Evolutionary conservation across 2,797 vertebrate species (phyloP).

Genomic region (Neoniphon sammara): DNA sequence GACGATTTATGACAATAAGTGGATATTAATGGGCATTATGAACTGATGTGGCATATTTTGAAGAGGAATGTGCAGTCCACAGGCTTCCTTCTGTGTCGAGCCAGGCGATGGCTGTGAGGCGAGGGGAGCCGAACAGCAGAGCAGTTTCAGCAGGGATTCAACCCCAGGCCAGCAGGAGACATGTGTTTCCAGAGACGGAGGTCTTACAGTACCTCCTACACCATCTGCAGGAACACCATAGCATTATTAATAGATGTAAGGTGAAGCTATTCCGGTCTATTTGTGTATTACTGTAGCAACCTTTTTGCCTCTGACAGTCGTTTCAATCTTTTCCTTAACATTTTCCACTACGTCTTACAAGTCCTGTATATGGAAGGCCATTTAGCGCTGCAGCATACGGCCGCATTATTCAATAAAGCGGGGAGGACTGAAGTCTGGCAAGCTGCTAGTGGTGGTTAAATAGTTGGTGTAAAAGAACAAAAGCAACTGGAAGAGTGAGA

Average conservation of each 20-base stretch:
- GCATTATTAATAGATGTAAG: conserved; percentile 71
- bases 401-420: conserved; percentile 32
- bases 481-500: not conserved
- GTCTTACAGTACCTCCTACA: conserved; percentile 59
- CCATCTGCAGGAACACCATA: conserved; percentile 60
- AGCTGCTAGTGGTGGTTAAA: conserved; percentile 9
- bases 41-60: conserved; percentile 31
- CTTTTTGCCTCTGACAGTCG: conserved; percentile 18
- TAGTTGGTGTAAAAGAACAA: conserved; percentile 20
- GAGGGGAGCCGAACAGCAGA: conserved; percentile 8
- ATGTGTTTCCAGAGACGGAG: conserved; percentile 45
- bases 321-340: conserved; percentile 33
- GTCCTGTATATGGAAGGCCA: conserved; percentile 25
- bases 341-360: conserved; percentile 17
- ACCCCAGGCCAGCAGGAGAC: conserved; percentile 49
- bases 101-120: not conserved
- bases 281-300: conserved; percentile 40
- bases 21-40: conserved; percentile 52
- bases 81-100: conserved; percentile 5
- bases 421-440: not conserved
- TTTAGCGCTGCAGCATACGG: conserved; percentile 27
- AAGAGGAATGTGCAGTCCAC: conserved; percentile 12
- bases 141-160: conserved; percentile 39
- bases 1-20: conserved; percentile 35
- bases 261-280: conserved; percentile 45